phyloP scores from a whole-genome alignment of 2,888 invertebrate species.

The Thereva nobilitata region DNA sequence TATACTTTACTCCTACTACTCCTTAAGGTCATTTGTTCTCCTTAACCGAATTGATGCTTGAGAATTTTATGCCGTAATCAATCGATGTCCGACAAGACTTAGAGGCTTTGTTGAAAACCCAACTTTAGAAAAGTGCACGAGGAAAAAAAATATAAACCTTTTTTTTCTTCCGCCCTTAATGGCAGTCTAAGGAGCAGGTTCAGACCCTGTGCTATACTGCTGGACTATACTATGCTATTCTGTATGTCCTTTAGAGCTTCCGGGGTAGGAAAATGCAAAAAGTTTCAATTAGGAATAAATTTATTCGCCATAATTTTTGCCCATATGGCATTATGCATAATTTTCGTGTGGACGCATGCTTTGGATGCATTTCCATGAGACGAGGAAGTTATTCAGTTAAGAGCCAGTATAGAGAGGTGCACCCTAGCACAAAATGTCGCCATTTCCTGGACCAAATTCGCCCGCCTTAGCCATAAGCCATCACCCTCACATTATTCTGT shows the following conservation, averaged over 20 bases:
- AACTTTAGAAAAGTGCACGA: no score
- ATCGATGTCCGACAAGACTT: conserved; percentile 15
- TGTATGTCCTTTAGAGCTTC: neutral
- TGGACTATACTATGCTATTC: neutral
- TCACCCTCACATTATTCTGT: conserved; percentile 1
- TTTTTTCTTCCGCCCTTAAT: no score
- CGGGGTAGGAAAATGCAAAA: neutral
- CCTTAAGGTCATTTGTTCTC: conserved; percentile 2
- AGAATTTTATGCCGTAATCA: conserved; percentile 17
- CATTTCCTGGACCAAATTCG: no score
- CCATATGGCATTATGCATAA: conserved; percentile 33
- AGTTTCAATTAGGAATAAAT: conserved; percentile 31
- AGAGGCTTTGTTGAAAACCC: neutral
- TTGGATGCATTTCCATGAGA: conserved; percentile 5
- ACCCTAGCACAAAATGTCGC: no score
- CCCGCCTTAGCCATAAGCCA: no score
- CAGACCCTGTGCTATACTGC: no score
- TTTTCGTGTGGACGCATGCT: conserved; percentile 9
- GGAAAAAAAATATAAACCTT: no score
- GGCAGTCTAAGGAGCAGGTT: no score
- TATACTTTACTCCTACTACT: neutral
- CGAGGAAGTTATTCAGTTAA: neutral
- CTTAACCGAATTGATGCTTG: conserved; percentile 18
- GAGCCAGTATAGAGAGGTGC: no score
- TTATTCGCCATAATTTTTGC: conserved; percentile 5